Percentiles rank a stretch among this genome's conserved stretches.
These are phyloP conservation scores for Xanthostigma xanthostigma DNA, from an alignment of 2,888 invertebrate species.

Conservation along the genomic window DNA sequence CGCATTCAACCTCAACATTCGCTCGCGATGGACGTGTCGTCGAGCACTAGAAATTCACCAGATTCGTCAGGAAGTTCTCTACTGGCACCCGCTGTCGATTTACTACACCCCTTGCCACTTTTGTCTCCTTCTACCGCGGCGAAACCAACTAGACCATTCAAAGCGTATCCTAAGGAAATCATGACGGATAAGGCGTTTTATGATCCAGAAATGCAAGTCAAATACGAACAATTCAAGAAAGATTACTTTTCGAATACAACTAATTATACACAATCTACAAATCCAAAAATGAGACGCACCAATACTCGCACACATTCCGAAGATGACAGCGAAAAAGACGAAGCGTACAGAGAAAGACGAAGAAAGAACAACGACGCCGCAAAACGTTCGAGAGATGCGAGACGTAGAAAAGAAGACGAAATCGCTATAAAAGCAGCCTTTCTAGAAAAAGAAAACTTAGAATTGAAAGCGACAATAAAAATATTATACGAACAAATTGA, in stretches of 20 bases:
- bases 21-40: too few species aligned
- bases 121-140: too few species aligned
- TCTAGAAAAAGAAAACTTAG: slow-evolving; percentile 76
- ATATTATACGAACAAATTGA: too few species aligned
- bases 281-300: slow-evolving; percentile 57
- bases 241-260: slow-evolving; percentile 46
- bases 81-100: too few species aligned
- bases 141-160: slow-evolving; percentile 40
- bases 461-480: slow-evolving; percentile 32
- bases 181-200: slow-evolving; percentile 35
- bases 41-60: too few species aligned
- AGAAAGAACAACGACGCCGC: slow-evolving; percentile 91
- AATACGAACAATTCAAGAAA: slow-evolving; percentile 55
- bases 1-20: too few species aligned
- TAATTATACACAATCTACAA: slow-evolving; percentile 38
- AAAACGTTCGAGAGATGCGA: slow-evolving; percentile 80
- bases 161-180: slow-evolving; percentile 58
- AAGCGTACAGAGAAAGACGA: slow-evolving; percentile 74
- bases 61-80: too few species aligned
- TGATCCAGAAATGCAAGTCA: slow-evolving; percentile 44
- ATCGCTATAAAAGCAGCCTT: slow-evolving; percentile 78
- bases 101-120: too few species aligned
- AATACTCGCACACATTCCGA: slow-evolving; percentile 15
- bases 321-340: slow-evolving; percentile 39
- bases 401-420: slow-evolving; percentile 82